Conservation (phyloP, 1,140 invertebrate genomes). For the Lepidostoma basale region DNA sequence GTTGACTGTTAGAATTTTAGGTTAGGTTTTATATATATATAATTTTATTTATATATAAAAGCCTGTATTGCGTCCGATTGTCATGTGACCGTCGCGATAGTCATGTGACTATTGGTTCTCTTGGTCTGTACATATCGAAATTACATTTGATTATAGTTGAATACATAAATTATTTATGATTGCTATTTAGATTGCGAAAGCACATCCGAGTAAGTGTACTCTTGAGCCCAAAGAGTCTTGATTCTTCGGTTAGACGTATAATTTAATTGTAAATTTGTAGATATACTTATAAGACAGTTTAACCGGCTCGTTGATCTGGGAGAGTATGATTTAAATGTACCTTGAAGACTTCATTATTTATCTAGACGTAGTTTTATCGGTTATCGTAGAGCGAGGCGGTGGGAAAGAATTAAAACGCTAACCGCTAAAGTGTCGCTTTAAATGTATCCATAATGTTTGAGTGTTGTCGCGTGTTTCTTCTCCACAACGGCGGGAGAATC, state of each 20-base stretch:
- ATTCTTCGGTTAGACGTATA: neutral
- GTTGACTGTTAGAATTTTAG: too few species aligned
- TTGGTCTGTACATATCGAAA: too few species aligned
- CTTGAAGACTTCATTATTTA: constrained; percentile 16
- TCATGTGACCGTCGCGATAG: too few species aligned
- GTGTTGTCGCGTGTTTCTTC: constrained; percentile 11
- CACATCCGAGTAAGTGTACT: too few species aligned
- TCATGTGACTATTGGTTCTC: too few species aligned
- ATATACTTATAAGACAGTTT: constrained; percentile 4
- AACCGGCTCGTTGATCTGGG: neutral
- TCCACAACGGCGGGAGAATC: neutral
- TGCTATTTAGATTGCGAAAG: too few species aligned
- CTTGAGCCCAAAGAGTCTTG: too few species aligned
- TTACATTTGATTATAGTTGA: too few species aligned
- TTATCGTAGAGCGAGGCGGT: neutral
- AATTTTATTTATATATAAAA: too few species aligned
- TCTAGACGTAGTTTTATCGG: neutral
- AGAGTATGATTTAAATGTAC: constrained; percentile 6
- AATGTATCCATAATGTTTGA: constrained; percentile 13
- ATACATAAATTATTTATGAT: too few species aligned
- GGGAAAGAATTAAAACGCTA: constrained; percentile 1
- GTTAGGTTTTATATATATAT: too few species aligned
- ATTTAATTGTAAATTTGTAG: constrained; percentile 18
- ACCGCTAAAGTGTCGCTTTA: constrained; percentile 19
- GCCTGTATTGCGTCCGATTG: too few species aligned